Evolutionary conservation across 2,113 vertebrate species (phyloP), one percentile per base, ranked within the genome.

Genomic region (Ammospiza nelsoni): DNA sequence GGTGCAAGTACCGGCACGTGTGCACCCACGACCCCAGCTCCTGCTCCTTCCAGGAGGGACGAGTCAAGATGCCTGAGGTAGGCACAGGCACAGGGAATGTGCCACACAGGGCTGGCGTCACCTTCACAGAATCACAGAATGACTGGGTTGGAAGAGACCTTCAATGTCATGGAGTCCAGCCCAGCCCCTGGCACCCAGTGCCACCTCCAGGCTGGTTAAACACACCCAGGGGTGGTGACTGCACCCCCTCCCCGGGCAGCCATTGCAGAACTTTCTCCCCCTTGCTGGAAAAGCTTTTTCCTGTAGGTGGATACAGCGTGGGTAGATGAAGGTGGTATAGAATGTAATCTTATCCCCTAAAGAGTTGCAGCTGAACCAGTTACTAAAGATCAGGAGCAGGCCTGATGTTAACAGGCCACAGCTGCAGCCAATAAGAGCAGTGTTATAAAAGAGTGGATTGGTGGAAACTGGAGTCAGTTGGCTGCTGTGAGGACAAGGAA

Each of bases 1-100:
- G 99, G 99, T 99, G 99, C 96, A 99, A 99, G 98, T 99, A 99
- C 96, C 98, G 99, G 51, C 99, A 99, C 1, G 98, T 99, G 89
- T 99, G 99, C 86, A 99, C 99, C 67, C 98, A 99, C 1, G 99
- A 99, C 91, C 99, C 99, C 27, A 98, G 98, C 68, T 99, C 98
- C 15, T 99, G 99, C 95, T 99, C 99, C 94, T 99, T 99, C 97
- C 98, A 99, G 95, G 99, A 99, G 92, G 99, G 99, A 71, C 97
- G 98, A 51, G 99, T 99, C 96, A 99, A 99, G 96, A 95, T 99
- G 83, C 98, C 99, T 0, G 99, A 99, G 98, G 99, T 99, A 97
- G 96, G 98, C 25, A 69, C 27, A 39, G 39, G 39, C 39, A 39
- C 39, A 39, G 39, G 39, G 39, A 39, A 39, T 39, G 39, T 39